Evolutionary conservation across 92 coral and sea anemone species (phyloP).

Genomic region (Palythoa grandiflora): DNA sequence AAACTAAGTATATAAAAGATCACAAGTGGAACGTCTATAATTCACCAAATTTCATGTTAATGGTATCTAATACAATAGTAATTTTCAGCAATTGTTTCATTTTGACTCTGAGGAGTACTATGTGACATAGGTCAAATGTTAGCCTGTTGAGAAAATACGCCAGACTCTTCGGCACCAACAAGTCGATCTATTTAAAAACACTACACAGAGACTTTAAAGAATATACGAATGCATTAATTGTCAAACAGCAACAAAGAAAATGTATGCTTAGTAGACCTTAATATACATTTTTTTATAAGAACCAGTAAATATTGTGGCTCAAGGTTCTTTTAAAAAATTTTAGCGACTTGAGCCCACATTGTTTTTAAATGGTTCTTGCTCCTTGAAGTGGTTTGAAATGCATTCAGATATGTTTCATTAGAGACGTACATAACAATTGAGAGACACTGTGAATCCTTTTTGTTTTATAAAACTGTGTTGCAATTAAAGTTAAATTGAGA

Average conservation of each 20-base stretch:
- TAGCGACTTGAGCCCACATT: not conserved
- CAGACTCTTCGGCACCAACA: slow-evolving; percentile 28
- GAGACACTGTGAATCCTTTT: no score
- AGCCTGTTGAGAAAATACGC: not conserved
- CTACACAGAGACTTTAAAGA: not conserved
- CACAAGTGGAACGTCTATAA: not conserved
- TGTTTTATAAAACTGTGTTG: no score
- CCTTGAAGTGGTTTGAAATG: not conserved
- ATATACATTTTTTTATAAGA: no score
- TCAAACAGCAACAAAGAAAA: no score
- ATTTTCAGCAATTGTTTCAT: not conserved
- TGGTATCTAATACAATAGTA: not conserved
- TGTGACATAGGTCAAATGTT: slow-evolving; percentile 1
- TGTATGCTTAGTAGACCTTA: no score
- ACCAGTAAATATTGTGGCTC: no score
- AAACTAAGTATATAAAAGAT: not conserved
- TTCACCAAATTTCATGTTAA: slow-evolving; percentile 1
- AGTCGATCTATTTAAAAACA: not conserved
- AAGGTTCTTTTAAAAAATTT: no score
- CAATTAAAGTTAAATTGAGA: no score
- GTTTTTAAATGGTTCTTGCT: not conserved
- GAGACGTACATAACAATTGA: no score
- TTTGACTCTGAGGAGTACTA: not conserved
- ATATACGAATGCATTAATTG: no score
- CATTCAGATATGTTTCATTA: no score